Conservation (phyloP, 2,888 invertebrate genomes). For the Dynastes grantii region DNA sequence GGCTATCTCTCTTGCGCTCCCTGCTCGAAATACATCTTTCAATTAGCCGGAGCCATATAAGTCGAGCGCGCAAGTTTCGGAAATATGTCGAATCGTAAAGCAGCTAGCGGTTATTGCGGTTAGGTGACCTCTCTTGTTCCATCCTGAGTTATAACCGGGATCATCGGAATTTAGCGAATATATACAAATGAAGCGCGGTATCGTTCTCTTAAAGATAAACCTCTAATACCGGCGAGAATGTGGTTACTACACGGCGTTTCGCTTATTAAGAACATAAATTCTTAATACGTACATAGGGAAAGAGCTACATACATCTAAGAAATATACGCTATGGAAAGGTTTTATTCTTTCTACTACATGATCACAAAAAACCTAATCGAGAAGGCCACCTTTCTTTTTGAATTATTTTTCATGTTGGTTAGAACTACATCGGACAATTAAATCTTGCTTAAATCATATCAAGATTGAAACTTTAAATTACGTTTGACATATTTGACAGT, state of each 20-base stretch:
- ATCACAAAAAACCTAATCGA: too few species aligned
- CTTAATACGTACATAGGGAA: background rate
- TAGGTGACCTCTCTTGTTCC: constrained; percentile 54
- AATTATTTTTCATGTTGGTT: too few species aligned
- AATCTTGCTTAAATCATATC: too few species aligned
- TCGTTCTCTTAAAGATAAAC: constrained; percentile 19
- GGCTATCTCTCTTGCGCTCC: constrained; percentile 31
- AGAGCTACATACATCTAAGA: too few species aligned
- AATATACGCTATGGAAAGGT: too few species aligned
- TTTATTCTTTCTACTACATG: too few species aligned
- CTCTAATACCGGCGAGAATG: constrained; percentile 17
- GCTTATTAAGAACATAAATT: constrained; percentile 18
- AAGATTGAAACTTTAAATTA: too few species aligned
- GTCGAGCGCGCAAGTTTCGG: constrained; percentile 47
- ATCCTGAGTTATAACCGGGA: constrained; percentile 51
- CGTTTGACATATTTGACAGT: too few species aligned
- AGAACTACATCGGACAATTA: too few species aligned
- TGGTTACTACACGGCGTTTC: constrained; percentile 29
- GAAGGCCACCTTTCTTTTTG: too few species aligned
- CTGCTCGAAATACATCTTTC: constrained; percentile 46
- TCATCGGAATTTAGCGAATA: constrained; percentile 51
- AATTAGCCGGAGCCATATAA: constrained; percentile 47
- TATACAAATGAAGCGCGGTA: constrained; percentile 16
- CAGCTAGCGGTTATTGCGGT: constrained; percentile 53
- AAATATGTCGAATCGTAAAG: constrained; percentile 50